Percentiles rank a stretch among this genome's conserved stretches.
phyloP scores from a whole-genome alignment of 2,797 vertebrate genomes.

The Anomalospiza imberbis region DNA sequence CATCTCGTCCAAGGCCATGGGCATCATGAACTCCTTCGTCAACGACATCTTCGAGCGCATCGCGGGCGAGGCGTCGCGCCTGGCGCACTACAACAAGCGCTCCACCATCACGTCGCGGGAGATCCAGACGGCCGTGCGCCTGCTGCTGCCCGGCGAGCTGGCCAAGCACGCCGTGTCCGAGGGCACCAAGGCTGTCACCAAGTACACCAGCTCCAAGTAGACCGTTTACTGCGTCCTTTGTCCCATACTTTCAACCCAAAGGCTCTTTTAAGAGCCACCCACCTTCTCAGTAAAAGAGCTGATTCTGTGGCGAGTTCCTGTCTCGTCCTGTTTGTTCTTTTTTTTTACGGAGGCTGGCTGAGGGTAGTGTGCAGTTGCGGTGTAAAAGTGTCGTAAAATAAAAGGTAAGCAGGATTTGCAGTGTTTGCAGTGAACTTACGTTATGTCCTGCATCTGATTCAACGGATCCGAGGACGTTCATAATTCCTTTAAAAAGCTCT shows the following conservation, averaged over 20 bases:
- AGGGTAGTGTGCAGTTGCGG: too few relatives aligned
- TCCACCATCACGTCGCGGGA: conserved; percentile 76
- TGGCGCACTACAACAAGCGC: conserved; percentile 82
- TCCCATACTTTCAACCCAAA: too few relatives aligned
- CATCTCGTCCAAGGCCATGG: conserved; percentile 66
- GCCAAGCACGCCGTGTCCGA: conserved; percentile 80
- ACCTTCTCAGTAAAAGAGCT: background rate
- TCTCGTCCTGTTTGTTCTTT: fast-evolving
- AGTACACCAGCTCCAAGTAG: conserved; percentile 78
- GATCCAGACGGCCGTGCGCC: conserved; percentile 20
- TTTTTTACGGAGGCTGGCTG: too few relatives aligned
- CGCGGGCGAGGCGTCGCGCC: conserved; percentile 72
- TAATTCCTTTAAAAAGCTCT: background rate
- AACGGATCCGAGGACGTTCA: background rate
- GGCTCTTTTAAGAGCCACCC: too few relatives aligned
- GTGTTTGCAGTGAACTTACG: background rate
- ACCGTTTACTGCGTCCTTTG: too few relatives aligned
- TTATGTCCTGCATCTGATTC: background rate
- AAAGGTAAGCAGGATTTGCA: background rate
- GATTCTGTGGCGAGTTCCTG: background rate
- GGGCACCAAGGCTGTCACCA: conserved; percentile 84
- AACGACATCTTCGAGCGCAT: conserved; percentile 1
- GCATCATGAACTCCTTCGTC: conserved; percentile 73
- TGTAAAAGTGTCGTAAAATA: background rate
- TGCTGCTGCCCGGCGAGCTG: conserved; percentile 13